phyloP scores from a whole-genome alignment of 2,113 vertebrate genomes.

The Colinus virginianus region DNA sequence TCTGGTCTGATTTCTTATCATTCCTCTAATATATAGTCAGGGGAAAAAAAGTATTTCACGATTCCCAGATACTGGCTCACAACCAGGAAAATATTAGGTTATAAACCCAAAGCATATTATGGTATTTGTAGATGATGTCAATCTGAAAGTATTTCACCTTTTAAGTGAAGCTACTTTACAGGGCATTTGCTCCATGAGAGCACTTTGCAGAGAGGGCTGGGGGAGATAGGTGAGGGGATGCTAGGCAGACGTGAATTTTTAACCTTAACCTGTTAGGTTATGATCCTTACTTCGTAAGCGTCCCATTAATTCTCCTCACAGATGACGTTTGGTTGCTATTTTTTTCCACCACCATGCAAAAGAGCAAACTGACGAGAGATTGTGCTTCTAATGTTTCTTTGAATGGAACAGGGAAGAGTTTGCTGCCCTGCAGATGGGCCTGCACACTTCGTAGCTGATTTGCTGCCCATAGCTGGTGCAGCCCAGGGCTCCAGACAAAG shows the following conservation, averaged over 20 bases:
- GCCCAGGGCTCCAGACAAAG: conserved; percentile 9
- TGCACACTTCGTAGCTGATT: conserved; percentile 24
- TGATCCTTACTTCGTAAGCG: not conserved
- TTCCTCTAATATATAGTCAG: conserved; percentile 71
- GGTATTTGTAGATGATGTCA: conserved; percentile 82
- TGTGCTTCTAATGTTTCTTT: conserved; percentile 45
- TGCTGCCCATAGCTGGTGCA: conserved; percentile 4
- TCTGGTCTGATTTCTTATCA: conserved; percentile 43
- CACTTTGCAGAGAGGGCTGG: not conserved
- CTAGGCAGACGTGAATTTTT: conserved; percentile 10
- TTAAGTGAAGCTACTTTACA: conserved; percentile 76
- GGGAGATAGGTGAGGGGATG: conserved; percentile 6
- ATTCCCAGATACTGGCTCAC: conserved; percentile 76
- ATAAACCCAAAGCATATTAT: conserved; percentile 81
- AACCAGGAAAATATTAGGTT: conserved; percentile 78
- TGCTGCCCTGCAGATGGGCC: not conserved
- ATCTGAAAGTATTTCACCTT: conserved; percentile 79
- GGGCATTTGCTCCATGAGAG: conserved; percentile 51
- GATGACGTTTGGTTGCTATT: not conserved
- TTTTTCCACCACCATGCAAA: conserved; percentile 1
- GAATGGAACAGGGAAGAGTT: conserved; percentile 57
- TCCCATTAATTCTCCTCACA: conserved; percentile 10
- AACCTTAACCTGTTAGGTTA: not conserved
- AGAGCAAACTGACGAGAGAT: conserved; percentile 38
- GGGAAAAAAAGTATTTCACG: conserved; percentile 71